Evolutionary conservation across 2,113 vertebrate genomes (phyloP), one percentile per base, ranked within the genome.

Genomic region (Morphnarchus princeps): DNA sequence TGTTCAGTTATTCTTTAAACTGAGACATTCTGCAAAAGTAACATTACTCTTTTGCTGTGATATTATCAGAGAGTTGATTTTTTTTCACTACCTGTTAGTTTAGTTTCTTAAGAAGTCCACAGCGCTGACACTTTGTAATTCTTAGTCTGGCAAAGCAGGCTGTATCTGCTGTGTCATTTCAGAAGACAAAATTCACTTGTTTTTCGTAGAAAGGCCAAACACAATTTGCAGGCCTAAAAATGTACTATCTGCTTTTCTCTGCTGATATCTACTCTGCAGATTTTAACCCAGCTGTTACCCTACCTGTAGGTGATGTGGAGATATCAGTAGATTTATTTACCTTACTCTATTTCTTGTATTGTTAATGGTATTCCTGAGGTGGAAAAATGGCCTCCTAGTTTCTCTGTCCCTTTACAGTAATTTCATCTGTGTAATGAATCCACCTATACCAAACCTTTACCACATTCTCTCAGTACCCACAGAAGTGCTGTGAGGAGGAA

Each of bases 1-100:
- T 52, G 40, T 85, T 92, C 93, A 71, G 61, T 96, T 96, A 90
- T 96, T 72, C 85, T 72, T 86, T 45, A 78, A 96, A 93, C 96
- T 91, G 93, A 93, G 57, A 88, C 54, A 13, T 89, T 97, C 84
- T 96, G 57, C 43, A 96, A n/a, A 97, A 88, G 67, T 87, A 52
- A 31, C 36, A 7, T 82, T 89, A 67, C 34, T 69, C 34, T 76
- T 63, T 72, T 26, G 11, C 73, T 76, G 16, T 17, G 34, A 34
- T 79, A 21, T 71, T 70, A 62, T 20, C n/a, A 57, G 42, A 54
- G 22, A 29, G 57, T 13, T 82, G 26, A 25, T 47, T 81, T 70
- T 84, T 89, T 90, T 65, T 52, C 54, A 28, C 43, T 77, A 81
- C 79, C 84, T 93, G 40, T 72, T 87, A 40, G 36, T 16, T 49